phyloP scores from a whole-genome alignment of 1,140 invertebrate genomes.

The Cydia fagiglandana region DNA sequence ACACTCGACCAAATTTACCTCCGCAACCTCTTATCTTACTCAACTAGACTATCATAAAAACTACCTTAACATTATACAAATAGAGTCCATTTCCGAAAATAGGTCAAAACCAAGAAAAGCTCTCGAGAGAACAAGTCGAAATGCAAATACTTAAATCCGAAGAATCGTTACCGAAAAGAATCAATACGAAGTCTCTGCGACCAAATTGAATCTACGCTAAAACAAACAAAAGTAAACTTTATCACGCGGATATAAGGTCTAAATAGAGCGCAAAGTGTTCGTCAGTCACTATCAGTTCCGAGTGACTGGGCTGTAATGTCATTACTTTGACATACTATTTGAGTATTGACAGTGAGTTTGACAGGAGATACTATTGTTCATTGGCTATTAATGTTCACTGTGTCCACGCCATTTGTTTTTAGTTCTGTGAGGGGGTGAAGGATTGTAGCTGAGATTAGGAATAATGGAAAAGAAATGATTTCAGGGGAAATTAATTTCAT shows the following conservation, averaged over 20 bases:
- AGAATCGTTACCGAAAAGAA: constrained; percentile 55
- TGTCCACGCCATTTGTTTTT: constrained; percentile 52
- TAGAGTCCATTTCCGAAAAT: neutral
- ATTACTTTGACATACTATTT: constrained; percentile 52
- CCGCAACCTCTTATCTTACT: neutral
- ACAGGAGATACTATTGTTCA: constrained; percentile 51
- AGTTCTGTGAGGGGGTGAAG: neutral
- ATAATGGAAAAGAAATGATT: neutral
- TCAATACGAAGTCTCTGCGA: constrained; percentile 51
- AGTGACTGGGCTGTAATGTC: constrained; percentile 50
- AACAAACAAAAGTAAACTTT: constrained; percentile 43
- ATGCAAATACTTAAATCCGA: constrained; percentile 51
- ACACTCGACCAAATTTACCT: constrained; percentile 47
- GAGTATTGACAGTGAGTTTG: constrained; percentile 61
- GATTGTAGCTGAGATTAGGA: neutral
- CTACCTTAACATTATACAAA: neutral
- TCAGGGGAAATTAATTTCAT: neutral
- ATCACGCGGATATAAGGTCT: constrained; percentile 33
- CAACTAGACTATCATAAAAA: neutral
- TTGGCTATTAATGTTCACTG: constrained; percentile 44
- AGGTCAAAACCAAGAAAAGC: neutral
- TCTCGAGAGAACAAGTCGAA: neutral
- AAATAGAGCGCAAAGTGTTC: constrained; percentile 33
- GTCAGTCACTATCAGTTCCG: constrained; percentile 58
- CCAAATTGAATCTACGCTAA: constrained; percentile 46